Evolutionary conservation across 2,888 invertebrate species (phyloP).

Genomic region (Drosophila koepferae): DNA sequence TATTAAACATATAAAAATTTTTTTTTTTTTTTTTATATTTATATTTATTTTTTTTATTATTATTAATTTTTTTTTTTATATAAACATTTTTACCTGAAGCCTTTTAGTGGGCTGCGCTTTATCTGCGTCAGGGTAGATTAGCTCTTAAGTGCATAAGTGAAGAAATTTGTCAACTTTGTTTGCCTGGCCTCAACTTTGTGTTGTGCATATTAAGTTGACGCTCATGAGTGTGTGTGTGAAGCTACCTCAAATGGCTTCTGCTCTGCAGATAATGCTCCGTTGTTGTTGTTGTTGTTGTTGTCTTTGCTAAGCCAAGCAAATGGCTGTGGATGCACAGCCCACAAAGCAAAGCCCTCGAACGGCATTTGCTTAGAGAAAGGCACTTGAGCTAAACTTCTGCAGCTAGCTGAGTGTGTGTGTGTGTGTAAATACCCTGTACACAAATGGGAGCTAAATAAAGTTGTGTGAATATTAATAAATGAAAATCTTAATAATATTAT

Average conservation of each 20-base stretch:
- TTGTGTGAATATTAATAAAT: background rate
- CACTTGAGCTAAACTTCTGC: constrained; percentile 63
- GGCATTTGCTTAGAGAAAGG: constrained; percentile 66
- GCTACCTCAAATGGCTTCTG: constrained; percentile 36
- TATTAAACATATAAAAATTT: no score
- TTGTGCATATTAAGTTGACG: constrained; percentile 58
- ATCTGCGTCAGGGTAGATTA: constrained; percentile 12
- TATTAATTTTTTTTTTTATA: background rate
- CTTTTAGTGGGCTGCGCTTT: constrained; percentile 3
- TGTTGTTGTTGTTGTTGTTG: constrained; percentile 14
- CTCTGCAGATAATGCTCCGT: constrained; percentile 38
- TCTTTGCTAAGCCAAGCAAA: constrained; percentile 26
- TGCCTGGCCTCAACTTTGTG: constrained; percentile 25
- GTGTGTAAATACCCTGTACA: constrained; percentile 25
- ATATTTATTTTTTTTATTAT: background rate
- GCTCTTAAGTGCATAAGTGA: constrained; percentile 3
- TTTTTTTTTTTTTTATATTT: background rate
- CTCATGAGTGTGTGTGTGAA: constrained; percentile 15
- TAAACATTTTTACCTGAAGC: background rate
- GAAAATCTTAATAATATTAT: background rate
- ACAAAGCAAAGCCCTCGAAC: constrained; percentile 22
- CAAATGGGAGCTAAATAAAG: background rate
- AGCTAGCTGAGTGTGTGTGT: no score
- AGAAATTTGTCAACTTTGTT: constrained; percentile 34
- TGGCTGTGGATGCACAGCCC: constrained; percentile 51